Base-by-base conservation (phyloP, 2,797 vertebrate species). In the Sebastes vulpes region DNA sequence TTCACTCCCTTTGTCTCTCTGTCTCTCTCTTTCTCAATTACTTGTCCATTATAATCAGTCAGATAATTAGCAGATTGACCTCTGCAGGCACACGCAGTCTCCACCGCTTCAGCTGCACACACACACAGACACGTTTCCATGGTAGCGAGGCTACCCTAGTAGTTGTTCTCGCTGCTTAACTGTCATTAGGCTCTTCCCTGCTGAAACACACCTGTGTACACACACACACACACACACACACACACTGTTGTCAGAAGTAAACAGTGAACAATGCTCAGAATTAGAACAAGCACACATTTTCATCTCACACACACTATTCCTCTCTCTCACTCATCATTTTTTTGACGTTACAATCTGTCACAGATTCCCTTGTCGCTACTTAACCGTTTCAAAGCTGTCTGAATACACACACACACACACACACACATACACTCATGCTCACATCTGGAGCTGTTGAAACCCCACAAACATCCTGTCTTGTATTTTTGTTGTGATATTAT, bases 11-110 rank as follows among this genome's bases (percentile, higher is more conserved):
- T 29, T 35, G 29, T 42, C 26, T 2, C 5, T 38, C 16, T 26
- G 12, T 16, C 38, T 10, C 48, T 35, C 69, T 35, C 54, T 60
- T 26, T 54, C 52, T 75, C 54, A 60, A 60, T 79, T 58, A 6
- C 75, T 71, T 80, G 56, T 84, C 84, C 18, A 16, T 83, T 79
- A 58, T 74, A 86, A 87, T 86, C 76, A 83, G 66, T 83, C 60
- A 32, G 65, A 79, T 80, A 84, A 83, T 86, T 75, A 81, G 75
- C 50, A 29, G 82, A 81, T 31, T 83, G 88, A 91, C 86, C 80
- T 84, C 78, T 32, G 25, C 54, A 29, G 28, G 7, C 35, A 52
- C 67, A 75, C 53, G 12, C n/a, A 18, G 35, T 42, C 60, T 46
- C 32, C 12, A 7, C 28, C 28, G 29, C 65, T 64, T 70, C 18